Conservation (phyloP, 1,140 invertebrate genomes). For the Neodiprion virginianus region DNA sequence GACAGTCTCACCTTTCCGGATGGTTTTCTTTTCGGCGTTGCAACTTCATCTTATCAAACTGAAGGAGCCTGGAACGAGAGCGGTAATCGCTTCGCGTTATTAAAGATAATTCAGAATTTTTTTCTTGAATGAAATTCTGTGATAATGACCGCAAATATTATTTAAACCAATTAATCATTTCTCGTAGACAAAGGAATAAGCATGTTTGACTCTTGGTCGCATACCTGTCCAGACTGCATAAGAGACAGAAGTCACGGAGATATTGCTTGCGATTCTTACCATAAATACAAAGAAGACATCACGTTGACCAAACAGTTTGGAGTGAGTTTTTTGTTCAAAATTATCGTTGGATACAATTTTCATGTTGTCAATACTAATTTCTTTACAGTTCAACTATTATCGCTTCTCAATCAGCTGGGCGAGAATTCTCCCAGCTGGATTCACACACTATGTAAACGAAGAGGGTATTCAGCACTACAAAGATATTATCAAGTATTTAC, state of each 20-base stretch:
- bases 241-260: conserved; percentile 63
- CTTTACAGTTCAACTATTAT: conserved; percentile 54
- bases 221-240: conserved; percentile 61
- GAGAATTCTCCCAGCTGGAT: conserved; percentile 65
- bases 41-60: conserved; percentile 70
- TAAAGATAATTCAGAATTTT: not conserved
- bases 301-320: conserved; percentile 57
- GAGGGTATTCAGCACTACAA: conserved; percentile 67
- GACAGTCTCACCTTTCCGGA: not conserved
- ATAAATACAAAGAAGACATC: conserved; percentile 66
- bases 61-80: conserved; percentile 64
- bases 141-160: too few relatives aligned
- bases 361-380: not conserved
- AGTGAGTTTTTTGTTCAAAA: conserved; percentile 39
- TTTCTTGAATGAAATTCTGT: too few relatives aligned
- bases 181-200: conserved; percentile 56
- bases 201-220: conserved; percentile 69
- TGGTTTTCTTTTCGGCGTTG: conserved; percentile 54
- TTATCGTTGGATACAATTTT: conserved; percentile 9
- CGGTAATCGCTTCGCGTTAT: not conserved
- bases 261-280: conserved; percentile 67
- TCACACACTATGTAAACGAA: conserved; percentile 51
- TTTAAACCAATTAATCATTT: not conserved
- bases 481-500: conserved; percentile 63
- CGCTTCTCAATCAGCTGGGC: conserved; percentile 68